A percentile compares a stretch with the other conserved stretches of the same genome.
These are phyloP conservation scores for Antheraea pernyi DNA, from an alignment of 1,140 invertebrate species.

Conservation along the genomic window DNA sequence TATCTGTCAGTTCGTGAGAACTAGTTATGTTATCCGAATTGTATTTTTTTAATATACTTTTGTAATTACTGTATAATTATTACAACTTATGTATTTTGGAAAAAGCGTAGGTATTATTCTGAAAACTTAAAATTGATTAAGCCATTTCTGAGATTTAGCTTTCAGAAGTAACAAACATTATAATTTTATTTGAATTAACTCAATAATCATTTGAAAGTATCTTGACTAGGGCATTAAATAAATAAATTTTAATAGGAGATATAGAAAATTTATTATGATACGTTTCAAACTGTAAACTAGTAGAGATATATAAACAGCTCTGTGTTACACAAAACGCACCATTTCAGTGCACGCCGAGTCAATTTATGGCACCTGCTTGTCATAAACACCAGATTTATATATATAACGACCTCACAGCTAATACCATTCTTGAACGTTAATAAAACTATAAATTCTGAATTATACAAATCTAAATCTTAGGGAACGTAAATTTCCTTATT, in stretches of 20 bases:
- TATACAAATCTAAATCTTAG: not conserved
- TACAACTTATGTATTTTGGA: too few species aligned
- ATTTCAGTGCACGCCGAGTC: not conserved
- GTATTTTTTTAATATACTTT: too few species aligned
- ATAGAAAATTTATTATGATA: not conserved
- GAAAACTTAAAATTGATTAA: too few species aligned
- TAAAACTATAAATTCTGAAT: constrained; percentile 4
- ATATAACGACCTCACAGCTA: not conserved
- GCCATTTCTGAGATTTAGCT: too few species aligned
- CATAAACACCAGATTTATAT: constrained; percentile 1
- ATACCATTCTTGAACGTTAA: not conserved
- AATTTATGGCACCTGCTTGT: constrained; percentile 1
- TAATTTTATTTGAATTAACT: too few species aligned
- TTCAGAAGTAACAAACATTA: too few species aligned
- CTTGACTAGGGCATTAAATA: too few species aligned
- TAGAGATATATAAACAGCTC: not conserved
- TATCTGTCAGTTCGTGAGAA: too few species aligned
- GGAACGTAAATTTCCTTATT: not conserved
- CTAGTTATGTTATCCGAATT: too few species aligned
- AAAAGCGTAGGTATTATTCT: too few species aligned
- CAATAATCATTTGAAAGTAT: too few species aligned
- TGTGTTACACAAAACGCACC: not conserved
- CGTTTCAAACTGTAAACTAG: not conserved
- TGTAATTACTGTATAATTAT: too few species aligned
- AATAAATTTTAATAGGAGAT: not conserved